phyloP scores from a whole-genome alignment of 2,113 vertebrate genomes.

The Carettochelys insculpta region DNA sequence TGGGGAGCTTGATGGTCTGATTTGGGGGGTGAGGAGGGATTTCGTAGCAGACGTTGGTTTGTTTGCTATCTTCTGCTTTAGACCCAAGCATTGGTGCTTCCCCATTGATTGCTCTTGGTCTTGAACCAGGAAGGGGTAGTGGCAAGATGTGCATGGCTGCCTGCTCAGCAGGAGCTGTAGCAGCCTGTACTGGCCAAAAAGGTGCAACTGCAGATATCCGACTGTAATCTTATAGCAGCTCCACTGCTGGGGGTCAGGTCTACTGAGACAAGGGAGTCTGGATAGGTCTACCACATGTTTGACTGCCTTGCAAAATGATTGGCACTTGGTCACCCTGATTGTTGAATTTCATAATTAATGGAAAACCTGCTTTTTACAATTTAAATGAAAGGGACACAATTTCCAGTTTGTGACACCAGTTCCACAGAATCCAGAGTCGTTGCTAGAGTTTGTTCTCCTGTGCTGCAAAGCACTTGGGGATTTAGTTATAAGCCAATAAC shows the following conservation, averaged over 20 bases:
- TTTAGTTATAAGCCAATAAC: not conserved
- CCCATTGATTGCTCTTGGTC: not conserved
- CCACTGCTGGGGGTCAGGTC: not conserved
- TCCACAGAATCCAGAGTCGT: not conserved
- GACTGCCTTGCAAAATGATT: not conserved
- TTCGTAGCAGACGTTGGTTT: not conserved
- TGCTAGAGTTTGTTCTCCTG: not conserved
- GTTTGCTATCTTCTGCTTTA: not conserved
- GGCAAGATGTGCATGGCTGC: not conserved
- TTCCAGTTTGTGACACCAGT: not conserved
- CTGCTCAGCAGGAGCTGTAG: not conserved
- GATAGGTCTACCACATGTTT: not conserved
- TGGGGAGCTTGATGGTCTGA: not conserved
- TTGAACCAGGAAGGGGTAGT: not conserved
- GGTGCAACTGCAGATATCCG: not conserved
- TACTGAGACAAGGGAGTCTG: not conserved
- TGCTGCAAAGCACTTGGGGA: not conserved
- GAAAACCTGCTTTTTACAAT: not conserved
- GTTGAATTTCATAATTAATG: not conserved
- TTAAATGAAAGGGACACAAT: not conserved
- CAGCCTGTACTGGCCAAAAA: not conserved
- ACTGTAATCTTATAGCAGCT: not conserved
- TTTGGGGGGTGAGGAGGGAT: not conserved
- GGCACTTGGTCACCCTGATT: not conserved
- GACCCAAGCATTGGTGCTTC: not conserved